These are phyloP conservation scores for Calidris pygmaea DNA, from an alignment of 2,113 vertebrate species.

Conservation along the genomic window DNA sequence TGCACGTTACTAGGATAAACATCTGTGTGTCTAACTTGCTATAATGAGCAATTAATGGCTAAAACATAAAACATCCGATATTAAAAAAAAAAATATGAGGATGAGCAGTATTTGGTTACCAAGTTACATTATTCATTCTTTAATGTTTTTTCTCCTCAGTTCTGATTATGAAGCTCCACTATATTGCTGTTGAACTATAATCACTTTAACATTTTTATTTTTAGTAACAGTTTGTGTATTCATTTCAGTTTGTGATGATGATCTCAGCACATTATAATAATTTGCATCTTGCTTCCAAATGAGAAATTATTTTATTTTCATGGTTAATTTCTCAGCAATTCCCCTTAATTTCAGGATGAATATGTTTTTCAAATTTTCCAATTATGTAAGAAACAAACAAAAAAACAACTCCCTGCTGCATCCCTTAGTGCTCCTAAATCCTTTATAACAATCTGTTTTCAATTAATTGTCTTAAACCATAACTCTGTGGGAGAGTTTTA, in stretches of 20 bases:
- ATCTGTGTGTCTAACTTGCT: neutral
- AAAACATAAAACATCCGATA: neutral
- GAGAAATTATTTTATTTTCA: constrained; percentile 8
- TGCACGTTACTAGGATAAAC: neutral
- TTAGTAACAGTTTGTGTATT: constrained; percentile 3
- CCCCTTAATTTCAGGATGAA: neutral
- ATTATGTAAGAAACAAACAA: neutral
- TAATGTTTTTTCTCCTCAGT: neutral
- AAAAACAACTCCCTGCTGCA: rapidly evolving
- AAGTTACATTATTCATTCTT: neutral
- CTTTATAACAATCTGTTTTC: neutral
- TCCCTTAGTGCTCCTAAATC: neutral
- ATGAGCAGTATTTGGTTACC: neutral
- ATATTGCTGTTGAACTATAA: neutral
- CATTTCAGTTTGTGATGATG: neutral
- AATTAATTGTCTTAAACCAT: neutral
- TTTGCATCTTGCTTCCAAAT: constrained; percentile 6
- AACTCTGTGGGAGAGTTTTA: neutral
- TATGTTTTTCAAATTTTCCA: neutral
- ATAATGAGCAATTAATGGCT: neutral
- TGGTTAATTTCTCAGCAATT: constrained; percentile 19
- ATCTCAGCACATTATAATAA: neutral
- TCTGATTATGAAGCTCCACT: neutral
- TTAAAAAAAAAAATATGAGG: neutral
- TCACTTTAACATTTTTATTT: neutral